Evolutionary conservation across 2,888 invertebrate genomes (phyloP), one percentile per base, ranked within the genome.

Genomic region (Drosophila rellima): DNA sequence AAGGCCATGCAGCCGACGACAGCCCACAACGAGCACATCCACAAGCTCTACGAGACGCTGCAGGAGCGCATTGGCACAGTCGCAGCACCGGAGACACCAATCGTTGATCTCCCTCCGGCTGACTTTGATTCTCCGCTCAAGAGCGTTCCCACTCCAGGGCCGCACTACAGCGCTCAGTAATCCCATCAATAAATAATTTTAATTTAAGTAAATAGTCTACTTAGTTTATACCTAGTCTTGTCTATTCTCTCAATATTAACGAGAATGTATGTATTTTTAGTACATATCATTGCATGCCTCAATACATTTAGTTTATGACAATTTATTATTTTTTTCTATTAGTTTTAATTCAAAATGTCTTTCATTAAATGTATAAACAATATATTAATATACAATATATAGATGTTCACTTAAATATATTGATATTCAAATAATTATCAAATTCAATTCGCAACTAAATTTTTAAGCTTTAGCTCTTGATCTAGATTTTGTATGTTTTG

Each of bases 1-100:
- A 93, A 93, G 73, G 89, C 92, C 6, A 91, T 91, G 88, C 91
- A 91, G 57, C 85, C 85, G 0, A 95, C 95, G 0, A 94, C 95
- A 23, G 95, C 97, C 92, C 97, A 97, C 90, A 96, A 96, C 91
- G 97, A 97, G 89, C 95, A 96, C 69, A 96, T 97, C 0, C 97
- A 97, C 87, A 95, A 94, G 87, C 93, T 97, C 23, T 97, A 97
- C 92, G 95, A 96, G 90, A 93, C 95, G 26, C 93, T 98, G 61
- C 95, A 95, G 82, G 96, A 97, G 80, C 97, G 97, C 89, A 95
- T 98, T 86, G 95, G 95, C 94, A 3, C 95, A 95, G 86, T 72
- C 69, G 23, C 94, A 0, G 26, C 95, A 55, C 7, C 73, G 3
- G 96, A 96, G 85, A 94, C 95, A 0, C 95, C 96, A 78, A 66